These are phyloP conservation scores for Bicyclus anynana DNA, from an alignment of 1,140 invertebrate genomes.

Conservation along the genomic window DNA sequence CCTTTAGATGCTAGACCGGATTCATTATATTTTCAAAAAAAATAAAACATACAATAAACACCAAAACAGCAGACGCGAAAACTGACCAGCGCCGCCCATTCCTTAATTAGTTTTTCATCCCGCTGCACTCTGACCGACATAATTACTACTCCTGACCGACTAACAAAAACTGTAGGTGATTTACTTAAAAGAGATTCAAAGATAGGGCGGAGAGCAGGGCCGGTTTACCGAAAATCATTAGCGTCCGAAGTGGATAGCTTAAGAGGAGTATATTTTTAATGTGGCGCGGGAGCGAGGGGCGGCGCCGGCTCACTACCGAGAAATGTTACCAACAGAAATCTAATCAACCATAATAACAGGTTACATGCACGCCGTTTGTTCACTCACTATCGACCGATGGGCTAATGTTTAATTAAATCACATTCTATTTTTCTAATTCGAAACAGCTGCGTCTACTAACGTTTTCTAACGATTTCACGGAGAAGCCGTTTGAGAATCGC, in stretches of 20 bases:
- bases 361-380: slow-evolving; percentile 68
- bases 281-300: slow-evolving; percentile 72
- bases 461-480: slow-evolving; percentile 21
- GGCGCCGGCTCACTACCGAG: slow-evolving; percentile 70
- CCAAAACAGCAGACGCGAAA: slow-evolving; percentile 49
- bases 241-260: slow-evolving; percentile 65
- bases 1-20: no score
- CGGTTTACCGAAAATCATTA: slow-evolving; percentile 76
- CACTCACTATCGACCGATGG: slow-evolving; percentile 61
- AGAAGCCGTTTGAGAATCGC: slow-evolving; percentile 26
- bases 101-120: slow-evolving; percentile 73
- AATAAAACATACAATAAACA: no score
- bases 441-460: slow-evolving; percentile 43
- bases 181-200: slow-evolving; percentile 70
- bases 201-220: slow-evolving; percentile 66
- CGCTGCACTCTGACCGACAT: slow-evolving; percentile 73
- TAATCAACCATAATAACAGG: slow-evolving; percentile 76
- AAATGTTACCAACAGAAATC: slow-evolving; percentile 76
- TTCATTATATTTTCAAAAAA: no score
- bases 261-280: slow-evolving; percentile 73
- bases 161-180: slow-evolving; percentile 68
- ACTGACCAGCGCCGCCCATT: slow-evolving; percentile 53
- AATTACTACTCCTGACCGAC: slow-evolving; percentile 66
- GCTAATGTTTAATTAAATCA: slow-evolving; percentile 75
- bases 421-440: slow-evolving; percentile 53